A percentile compares a stretch with the other conserved stretches of the same genome.
Evolutionary conservation across 2,113 vertebrate species (phyloP).

Genomic region (Meles meles): DNA sequence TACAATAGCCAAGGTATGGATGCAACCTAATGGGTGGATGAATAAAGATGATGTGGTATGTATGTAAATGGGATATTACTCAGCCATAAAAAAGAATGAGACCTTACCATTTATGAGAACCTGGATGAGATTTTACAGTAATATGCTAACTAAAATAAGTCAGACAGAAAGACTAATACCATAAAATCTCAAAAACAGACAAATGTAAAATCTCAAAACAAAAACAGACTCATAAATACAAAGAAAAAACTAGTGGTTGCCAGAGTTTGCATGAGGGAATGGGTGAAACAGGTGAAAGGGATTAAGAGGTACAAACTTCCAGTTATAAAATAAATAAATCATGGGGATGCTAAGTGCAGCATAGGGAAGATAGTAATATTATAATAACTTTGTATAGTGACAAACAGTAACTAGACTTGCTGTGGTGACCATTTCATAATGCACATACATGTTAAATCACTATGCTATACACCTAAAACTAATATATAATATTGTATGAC

Average conservation of each 20-base stretch:
- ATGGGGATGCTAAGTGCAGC: neutral
- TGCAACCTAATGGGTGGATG: neutral
- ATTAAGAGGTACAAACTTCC: too few relatives aligned
- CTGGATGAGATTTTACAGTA: neutral
- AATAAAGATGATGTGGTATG: neutral
- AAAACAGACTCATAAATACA: too few relatives aligned
- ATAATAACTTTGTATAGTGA: neutral
- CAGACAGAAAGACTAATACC: neutral
- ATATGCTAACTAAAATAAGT: neutral
- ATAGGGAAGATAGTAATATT: neutral
- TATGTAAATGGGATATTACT: neutral
- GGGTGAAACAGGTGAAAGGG: too few relatives aligned
- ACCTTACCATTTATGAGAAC: neutral
- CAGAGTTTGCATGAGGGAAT: too few relatives aligned
- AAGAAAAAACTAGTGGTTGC: too few relatives aligned
- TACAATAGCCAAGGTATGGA: neutral
- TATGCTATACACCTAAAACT: neutral
- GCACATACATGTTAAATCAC: neutral
- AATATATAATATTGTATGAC: neutral
- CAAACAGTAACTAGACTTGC: neutral
- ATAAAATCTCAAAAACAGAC: neutral
- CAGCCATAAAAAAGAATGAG: neutral
- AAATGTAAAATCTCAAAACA: neutral
- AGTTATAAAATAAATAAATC: neutral
- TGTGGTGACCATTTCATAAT: neutral